phyloP scores from a whole-genome alignment of 2,888 invertebrate species.

The Microplitis manilae region DNA sequence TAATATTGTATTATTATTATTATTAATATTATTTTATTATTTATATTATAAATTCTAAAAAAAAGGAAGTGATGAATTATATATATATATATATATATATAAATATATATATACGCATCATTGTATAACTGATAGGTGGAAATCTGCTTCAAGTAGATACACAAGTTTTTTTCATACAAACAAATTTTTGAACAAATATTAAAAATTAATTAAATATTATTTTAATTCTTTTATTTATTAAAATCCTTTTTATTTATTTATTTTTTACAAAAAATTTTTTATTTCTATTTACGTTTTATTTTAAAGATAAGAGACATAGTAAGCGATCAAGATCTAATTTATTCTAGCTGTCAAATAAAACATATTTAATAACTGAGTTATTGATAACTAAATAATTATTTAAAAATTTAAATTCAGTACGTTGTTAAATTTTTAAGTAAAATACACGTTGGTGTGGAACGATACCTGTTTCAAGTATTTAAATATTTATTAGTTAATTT shows the following conservation, averaged over 20 bases:
- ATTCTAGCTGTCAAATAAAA: neutral
- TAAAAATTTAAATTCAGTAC: neutral
- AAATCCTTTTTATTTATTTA: slow-evolving; percentile 63
- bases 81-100: neutral
- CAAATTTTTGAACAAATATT: slow-evolving; percentile 14
- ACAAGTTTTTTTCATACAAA: slow-evolving; percentile 39
- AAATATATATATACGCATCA: neutral
- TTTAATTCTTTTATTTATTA: slow-evolving; percentile 65
- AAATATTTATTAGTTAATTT: no score
- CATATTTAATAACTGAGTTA: neutral
- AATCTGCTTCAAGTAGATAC: slow-evolving; percentile 6
- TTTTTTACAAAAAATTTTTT: slow-evolving; percentile 38
- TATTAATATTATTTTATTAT: slow-evolving; percentile 3
- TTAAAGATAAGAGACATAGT: neutral
- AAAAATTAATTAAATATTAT: slow-evolving; percentile 47
- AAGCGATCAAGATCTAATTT: neutral
- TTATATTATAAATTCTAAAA: neutral
- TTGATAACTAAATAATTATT: neutral
- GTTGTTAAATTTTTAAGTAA: neutral
- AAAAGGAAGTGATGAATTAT: slow-evolving; percentile 11
- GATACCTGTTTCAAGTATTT: no score
- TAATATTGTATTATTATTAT: neutral
- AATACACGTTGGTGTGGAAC: neutral
- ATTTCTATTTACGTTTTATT: neutral
- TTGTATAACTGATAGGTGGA: neutral